Percentiles rank a stretch among this genome's conserved stretches.
Conservation (phyloP, 2,113 vertebrate genomes). For the Epinephelus moara region DNA sequence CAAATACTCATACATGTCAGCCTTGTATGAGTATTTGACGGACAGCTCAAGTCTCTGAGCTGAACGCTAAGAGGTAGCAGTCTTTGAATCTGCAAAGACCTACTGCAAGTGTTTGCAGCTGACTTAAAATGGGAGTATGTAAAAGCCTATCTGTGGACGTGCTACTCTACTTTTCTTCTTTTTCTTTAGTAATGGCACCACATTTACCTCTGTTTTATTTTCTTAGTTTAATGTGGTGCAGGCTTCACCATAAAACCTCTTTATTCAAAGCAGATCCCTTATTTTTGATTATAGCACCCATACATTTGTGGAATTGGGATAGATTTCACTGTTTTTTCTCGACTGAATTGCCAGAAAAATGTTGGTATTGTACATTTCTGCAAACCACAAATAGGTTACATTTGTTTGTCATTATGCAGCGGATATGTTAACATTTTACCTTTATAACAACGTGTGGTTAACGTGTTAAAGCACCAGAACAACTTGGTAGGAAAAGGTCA, state of each 20-base stretch:
- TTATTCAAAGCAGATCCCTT: neutral
- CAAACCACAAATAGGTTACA: too few species aligned
- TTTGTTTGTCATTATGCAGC: too few species aligned
- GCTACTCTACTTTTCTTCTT: neutral
- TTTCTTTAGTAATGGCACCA: conserved; percentile 7
- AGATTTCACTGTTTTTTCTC: neutral
- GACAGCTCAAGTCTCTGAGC: neutral
- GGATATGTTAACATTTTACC: too few species aligned
- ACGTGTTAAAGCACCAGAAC: too few species aligned
- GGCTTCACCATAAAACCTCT: conserved; percentile 1
- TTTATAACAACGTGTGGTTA: too few species aligned
- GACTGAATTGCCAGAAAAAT: too few species aligned
- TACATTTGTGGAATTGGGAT: neutral
- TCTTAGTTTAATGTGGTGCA: neutral
- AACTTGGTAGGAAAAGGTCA: too few species aligned
- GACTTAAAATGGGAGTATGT: neutral
- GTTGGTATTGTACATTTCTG: too few species aligned
- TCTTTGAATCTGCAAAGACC: neutral
- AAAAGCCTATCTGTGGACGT: neutral
- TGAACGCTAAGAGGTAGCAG: neutral
- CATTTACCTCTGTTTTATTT: conserved; percentile 1
- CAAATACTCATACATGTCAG: conserved; percentile 19
- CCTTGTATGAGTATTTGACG: neutral
- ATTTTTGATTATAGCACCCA: neutral
- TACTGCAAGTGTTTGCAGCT: neutral